A percentile compares a stretch with the other conserved stretches of the same genome.
Evolutionary conservation across 92 coral and sea anemone genomes (phyloP).

Genomic region (Umimayanthus kanabou): DNA sequence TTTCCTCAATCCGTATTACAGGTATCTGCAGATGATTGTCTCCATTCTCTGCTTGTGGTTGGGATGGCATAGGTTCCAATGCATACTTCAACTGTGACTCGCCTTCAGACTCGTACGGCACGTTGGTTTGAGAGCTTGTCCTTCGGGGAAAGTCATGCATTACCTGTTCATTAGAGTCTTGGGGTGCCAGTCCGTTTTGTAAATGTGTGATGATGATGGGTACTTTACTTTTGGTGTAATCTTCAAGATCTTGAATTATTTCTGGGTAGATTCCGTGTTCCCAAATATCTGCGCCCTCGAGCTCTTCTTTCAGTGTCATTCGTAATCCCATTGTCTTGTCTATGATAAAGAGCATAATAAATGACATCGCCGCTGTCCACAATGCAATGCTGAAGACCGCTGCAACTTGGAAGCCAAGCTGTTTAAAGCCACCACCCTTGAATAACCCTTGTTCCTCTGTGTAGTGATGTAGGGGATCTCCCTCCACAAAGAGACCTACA

Average conservation of each 20-base stretch:
- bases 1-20: neutral
- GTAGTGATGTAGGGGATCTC: constrained; percentile 56
- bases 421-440: constrained; percentile 72
- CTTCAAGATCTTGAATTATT: neutral
- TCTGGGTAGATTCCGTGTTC: constrained; percentile 67
- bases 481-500: constrained; percentile 75
- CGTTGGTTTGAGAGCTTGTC: neutral
- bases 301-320: constrained; percentile 76
- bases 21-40: neutral
- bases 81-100: neutral
- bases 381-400: constrained; percentile 43
- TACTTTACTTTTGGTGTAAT: neutral
- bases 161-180: neutral
- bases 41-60: neutral
- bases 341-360: constrained; percentile 51
- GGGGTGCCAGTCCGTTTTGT: neutral
- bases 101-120: neutral
- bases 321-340: constrained; percentile 58
- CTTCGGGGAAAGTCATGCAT: neutral
- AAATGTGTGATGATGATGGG: neutral
- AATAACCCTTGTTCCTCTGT: constrained; percentile 61
- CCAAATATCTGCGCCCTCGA: constrained; percentile 81
- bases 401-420: constrained; percentile 71
- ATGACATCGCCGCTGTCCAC: constrained; percentile 71
- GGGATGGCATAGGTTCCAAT: neutral